Conservation (phyloP, 1,140 invertebrate species). For the Heliconius eleuchia region DNA sequence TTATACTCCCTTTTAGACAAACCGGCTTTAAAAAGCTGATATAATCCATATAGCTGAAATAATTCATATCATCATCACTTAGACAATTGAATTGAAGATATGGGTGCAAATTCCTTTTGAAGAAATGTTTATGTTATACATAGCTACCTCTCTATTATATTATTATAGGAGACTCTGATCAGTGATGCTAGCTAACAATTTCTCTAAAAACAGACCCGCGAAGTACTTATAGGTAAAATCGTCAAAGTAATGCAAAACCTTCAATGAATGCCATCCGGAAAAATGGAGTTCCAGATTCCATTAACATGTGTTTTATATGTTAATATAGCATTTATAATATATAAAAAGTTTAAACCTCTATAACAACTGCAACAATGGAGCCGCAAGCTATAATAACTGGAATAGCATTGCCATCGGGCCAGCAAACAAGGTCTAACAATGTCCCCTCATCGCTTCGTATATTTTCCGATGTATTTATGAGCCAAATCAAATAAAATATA, state of each 20-base stretch:
- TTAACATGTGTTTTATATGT: too few species aligned
- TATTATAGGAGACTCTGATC: too few species aligned
- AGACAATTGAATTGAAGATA: too few species aligned
- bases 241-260: too few species aligned
- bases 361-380: conserved; percentile 59
- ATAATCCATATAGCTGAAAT: conserved; percentile 63
- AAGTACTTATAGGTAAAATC: too few species aligned
- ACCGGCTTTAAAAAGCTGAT: conserved; percentile 71
- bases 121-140: too few species aligned
- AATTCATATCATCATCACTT: conserved; percentile 10
- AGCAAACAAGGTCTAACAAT: conserved; percentile 64
- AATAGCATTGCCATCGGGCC: conserved; percentile 69
- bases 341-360: conserved; percentile 51
- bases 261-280: too few species aligned
- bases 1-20: conserved; percentile 63
- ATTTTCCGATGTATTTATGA: conserved; percentile 72
- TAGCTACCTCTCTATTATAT: too few species aligned
- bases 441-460: conserved; percentile 73
- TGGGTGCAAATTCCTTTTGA: too few species aligned
- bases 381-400: conserved; percentile 62
- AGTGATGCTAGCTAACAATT: too few species aligned
- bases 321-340: background rate
- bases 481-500: conserved; percentile 75
- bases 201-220: too few species aligned
- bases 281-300: too few species aligned